These are phyloP conservation scores for Pristiophorus japonicus DNA, from an alignment of 2,113 vertebrate species.

Conservation along the genomic window DNA sequence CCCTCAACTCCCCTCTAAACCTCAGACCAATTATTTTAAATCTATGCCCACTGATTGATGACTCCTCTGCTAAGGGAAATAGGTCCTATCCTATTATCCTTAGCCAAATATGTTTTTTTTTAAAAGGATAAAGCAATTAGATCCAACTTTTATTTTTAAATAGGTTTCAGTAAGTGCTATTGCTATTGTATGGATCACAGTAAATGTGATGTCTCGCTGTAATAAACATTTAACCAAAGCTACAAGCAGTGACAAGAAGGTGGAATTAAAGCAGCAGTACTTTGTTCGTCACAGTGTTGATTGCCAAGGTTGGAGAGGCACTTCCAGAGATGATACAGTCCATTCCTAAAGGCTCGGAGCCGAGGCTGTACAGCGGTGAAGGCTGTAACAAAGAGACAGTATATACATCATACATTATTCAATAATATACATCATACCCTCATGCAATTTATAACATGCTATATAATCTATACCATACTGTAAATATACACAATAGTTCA, in stretches of 20 bases:
- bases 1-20: too few relatives aligned
- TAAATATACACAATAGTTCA: background rate
- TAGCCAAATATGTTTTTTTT: background rate
- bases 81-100: too few relatives aligned
- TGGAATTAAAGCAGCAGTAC: slow-evolving; percentile 57
- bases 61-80: too few relatives aligned
- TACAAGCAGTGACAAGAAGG: slow-evolving; percentile 26
- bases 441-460: background rate
- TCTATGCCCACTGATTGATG: too few relatives aligned
- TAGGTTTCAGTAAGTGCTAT: background rate
- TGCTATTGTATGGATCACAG: background rate
- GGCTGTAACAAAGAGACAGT: slow-evolving; percentile 54
- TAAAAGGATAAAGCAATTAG: slow-evolving; percentile 19
- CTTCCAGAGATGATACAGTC: slow-evolving; percentile 82
- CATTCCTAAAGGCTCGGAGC: slow-evolving; percentile 80
- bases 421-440: background rate
- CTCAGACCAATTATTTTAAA: too few relatives aligned
- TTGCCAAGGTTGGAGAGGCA: slow-evolving; percentile 72
- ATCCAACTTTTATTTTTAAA: background rate
- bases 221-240: background rate
- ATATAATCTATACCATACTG: background rate
- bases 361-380: slow-evolving; percentile 76
- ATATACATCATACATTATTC: too few relatives aligned
- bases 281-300: slow-evolving; percentile 94
- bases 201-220: background rate